phyloP scores from a whole-genome alignment of 2,797 vertebrate species.

The Glossophaga mutica region DNA sequence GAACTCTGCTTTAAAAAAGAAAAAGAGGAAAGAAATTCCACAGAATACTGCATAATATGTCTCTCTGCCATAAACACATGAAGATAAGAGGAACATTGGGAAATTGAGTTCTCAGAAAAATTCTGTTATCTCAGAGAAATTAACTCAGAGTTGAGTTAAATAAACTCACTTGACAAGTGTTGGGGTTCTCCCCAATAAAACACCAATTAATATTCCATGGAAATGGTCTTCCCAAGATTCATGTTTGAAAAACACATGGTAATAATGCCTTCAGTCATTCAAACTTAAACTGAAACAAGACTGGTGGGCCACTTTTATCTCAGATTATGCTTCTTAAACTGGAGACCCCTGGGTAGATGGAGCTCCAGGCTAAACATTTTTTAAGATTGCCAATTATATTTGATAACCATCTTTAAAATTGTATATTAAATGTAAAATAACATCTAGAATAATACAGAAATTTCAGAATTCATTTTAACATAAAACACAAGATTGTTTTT shows the following conservation, averaged over 20 bases:
- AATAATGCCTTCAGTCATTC: neutral
- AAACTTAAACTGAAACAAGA: neutral
- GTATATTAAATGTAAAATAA: neutral
- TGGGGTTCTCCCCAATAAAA: neutral
- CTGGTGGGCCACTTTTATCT: neutral
- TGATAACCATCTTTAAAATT: slow-evolving; percentile 4
- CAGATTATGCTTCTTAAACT: neutral
- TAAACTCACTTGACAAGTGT: neutral
- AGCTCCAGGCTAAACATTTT: neutral
- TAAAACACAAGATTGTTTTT: neutral
- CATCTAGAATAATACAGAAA: neutral
- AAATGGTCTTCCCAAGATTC: neutral
- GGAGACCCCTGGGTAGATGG: neutral
- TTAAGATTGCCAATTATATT: neutral
- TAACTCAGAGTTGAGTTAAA: neutral
- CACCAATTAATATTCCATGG: neutral
- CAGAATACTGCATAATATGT: neutral
- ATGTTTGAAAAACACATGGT: neutral
- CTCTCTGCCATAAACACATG: neutral
- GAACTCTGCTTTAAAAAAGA: neutral
- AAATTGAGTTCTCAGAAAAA: neutral
- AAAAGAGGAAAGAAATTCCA: neutral
- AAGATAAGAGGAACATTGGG: neutral
- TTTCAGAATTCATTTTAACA: neutral
- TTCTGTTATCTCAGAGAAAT: neutral